phyloP scores from a whole-genome alignment of 2,888 invertebrate genomes.

The Elegia similella region DNA sequence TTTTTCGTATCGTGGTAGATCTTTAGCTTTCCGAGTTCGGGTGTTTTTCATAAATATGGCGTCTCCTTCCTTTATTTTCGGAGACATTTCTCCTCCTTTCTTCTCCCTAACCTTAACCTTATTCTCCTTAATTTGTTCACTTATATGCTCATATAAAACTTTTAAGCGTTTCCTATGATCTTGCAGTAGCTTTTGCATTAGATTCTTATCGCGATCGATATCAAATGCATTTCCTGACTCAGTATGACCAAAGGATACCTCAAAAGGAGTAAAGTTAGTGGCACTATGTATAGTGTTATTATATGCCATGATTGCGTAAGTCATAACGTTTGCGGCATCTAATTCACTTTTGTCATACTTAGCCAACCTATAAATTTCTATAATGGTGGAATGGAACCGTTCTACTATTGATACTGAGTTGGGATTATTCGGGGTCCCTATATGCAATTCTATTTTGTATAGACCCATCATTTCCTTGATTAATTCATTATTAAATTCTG shows the following conservation, averaged over 20 bases:
- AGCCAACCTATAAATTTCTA: not conserved
- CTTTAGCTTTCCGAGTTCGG: constrained; percentile 27
- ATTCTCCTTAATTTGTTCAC: not conserved
- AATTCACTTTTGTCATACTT: not conserved
- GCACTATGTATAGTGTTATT: not conserved
- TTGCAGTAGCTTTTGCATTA: not conserved
- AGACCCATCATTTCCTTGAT: not conserved
- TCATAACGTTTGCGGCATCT: not conserved
- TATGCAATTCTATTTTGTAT: not conserved
- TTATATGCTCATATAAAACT: not conserved
- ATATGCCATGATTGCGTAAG: not conserved
- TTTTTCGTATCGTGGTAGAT: constrained; percentile 29
- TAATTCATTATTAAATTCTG: not conserved
- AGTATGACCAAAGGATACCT: not conserved
- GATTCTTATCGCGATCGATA: not conserved
- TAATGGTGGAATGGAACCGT: not conserved
- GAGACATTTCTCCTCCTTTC: constrained; percentile 23
- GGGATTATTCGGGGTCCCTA: not conserved
- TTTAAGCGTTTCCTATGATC: not conserved
- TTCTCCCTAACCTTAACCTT: constrained; percentile 19
- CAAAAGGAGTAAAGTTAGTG: not conserved
- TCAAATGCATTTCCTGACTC: not conserved
- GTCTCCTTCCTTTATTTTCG: constrained; percentile 23
- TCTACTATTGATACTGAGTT: not conserved
- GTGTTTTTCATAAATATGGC: constrained; percentile 28